Percentiles rank a stretch among this genome's conserved stretches.
Evolutionary conservation across 2,113 vertebrate species (phyloP).

Genomic region (Trochalopteron elliotii): DNA sequence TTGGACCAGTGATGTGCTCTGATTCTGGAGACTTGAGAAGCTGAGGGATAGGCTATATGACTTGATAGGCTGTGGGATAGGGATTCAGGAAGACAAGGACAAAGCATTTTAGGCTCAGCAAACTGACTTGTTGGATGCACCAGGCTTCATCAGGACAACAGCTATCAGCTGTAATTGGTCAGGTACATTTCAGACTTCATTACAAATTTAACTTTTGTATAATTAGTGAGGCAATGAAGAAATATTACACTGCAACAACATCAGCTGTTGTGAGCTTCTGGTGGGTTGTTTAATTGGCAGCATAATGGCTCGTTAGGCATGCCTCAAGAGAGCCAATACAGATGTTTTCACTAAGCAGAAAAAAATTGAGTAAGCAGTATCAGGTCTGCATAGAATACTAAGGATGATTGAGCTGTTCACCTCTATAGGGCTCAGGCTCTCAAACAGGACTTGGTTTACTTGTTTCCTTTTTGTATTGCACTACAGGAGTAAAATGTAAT

Average conservation of each 20-base stretch:
- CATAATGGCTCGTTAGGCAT: conserved; percentile 71
- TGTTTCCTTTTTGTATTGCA: neutral
- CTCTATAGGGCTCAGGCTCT: neutral
- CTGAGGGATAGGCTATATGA: neutral
- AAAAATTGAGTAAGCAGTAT: conserved; percentile 57
- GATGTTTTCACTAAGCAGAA: conserved; percentile 39
- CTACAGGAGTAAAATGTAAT: neutral
- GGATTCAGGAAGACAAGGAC: neutral
- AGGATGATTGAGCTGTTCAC: neutral
- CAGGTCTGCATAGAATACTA: conserved; percentile 40
- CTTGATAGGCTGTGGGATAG: neutral
- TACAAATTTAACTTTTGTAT: conserved; percentile 63
- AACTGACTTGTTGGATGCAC: neutral
- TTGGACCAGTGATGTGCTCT: neutral
- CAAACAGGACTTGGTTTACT: neutral
- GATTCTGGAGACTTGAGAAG: neutral
- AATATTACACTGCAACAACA: neutral
- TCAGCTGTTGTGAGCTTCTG: conserved; percentile 57
- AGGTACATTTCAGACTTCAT: conserved; percentile 59
- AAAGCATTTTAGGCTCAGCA: neutral
- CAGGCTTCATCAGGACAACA: neutral
- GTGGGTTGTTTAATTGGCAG: conserved; percentile 69
- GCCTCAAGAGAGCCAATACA: conserved; percentile 50
- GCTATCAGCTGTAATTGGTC: neutral
- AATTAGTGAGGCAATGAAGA: conserved; percentile 68